A percentile compares a stretch with the other conserved stretches of the same genome.
phyloP scores from a whole-genome alignment of 2,888 invertebrate genomes.

The Amiota communis region DNA sequence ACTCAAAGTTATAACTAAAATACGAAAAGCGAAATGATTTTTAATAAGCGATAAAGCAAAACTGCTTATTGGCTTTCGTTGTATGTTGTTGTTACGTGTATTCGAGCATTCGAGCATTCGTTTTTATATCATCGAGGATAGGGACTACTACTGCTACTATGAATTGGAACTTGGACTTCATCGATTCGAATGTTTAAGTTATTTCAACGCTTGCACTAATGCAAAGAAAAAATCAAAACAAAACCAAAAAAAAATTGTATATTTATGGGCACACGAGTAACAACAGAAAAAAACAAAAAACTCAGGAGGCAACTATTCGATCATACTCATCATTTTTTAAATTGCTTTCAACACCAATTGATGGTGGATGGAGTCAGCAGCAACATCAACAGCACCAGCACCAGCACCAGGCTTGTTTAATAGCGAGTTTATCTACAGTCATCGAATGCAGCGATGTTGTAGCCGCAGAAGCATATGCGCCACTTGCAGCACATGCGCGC shows the following conservation, averaged over 20 bases:
- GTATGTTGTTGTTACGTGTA: background rate
- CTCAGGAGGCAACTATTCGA: conserved; percentile 56
- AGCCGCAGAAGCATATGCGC: background rate
- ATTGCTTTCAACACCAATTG: conserved; percentile 72
- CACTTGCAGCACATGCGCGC: conserved; percentile 6
- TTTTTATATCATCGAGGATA: conserved; percentile 3
- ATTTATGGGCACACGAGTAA: conserved; percentile 52
- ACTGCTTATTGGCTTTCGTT: conserved; percentile 63
- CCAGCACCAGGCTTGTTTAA: conserved; percentile 4
- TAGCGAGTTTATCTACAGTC: too few relatives aligned
- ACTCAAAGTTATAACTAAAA: conserved; percentile 55
- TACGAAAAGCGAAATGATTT: conserved; percentile 70
- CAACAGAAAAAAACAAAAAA: conserved; percentile 37
- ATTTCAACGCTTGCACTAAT: conserved; percentile 4
- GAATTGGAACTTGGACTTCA: background rate
- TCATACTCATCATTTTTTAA: conserved; percentile 72
- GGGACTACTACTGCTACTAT: conserved; percentile 1
- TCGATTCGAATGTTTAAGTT: background rate
- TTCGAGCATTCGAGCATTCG: background rate
- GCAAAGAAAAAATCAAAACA: background rate
- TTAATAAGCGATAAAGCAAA: conserved; percentile 72
- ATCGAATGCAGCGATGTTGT: background rate
- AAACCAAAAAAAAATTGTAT: conserved; percentile 33
- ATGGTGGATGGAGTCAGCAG: conserved; percentile 13
- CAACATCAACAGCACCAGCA: conserved; percentile 10